A percentile compares a stretch with the other conserved stretches of the same genome.
Evolutionary conservation across 1,140 invertebrate genomes (phyloP).

Genomic region (Elymnias hypermnestra): DNA sequence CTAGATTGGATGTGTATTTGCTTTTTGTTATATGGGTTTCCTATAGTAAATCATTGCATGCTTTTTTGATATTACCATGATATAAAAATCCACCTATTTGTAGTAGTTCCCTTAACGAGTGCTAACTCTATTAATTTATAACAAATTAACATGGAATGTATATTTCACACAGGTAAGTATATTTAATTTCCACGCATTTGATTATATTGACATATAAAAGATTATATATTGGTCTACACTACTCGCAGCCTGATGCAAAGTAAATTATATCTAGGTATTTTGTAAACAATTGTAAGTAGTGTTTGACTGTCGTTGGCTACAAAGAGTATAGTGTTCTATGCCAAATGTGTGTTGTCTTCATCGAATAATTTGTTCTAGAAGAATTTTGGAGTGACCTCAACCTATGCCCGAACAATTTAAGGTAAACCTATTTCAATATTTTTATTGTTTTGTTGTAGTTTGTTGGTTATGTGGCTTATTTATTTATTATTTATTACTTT

Average conservation of each 20-base stretch:
- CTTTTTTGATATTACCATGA: slow-evolving; percentile 11
- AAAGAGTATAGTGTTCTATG: slow-evolving; percentile 23
- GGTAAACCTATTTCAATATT: slow-evolving; percentile 28
- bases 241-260: slow-evolving; percentile 15
- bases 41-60: slow-evolving; percentile 49
- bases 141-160: slow-evolving; percentile 13
- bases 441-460: slow-evolving; percentile 42
- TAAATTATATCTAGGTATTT: too few species aligned
- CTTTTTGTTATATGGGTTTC: slow-evolving; percentile 45
- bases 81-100: slow-evolving; percentile 2
- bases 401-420: slow-evolving; percentile 5
- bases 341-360: slow-evolving; percentile 23
- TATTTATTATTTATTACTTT: slow-evolving; percentile 63
- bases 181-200: too few species aligned
- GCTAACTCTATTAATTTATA: slow-evolving; percentile 22
- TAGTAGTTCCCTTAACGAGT: slow-evolving; percentile 8
- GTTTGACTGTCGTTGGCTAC: too few species aligned
- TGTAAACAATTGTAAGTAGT: too few species aligned
- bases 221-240: too few species aligned
- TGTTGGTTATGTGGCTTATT: slow-evolving; percentile 71
- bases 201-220: too few species aligned
- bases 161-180: slow-evolving; percentile 13
- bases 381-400: slow-evolving; percentile 13
- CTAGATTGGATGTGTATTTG: slow-evolving; percentile 33
- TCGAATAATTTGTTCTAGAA: slow-evolving; percentile 23